These are phyloP conservation scores for Dipodomys spectabilis DNA, from an alignment of 2,113 vertebrate species.

Conservation along the genomic window DNA sequence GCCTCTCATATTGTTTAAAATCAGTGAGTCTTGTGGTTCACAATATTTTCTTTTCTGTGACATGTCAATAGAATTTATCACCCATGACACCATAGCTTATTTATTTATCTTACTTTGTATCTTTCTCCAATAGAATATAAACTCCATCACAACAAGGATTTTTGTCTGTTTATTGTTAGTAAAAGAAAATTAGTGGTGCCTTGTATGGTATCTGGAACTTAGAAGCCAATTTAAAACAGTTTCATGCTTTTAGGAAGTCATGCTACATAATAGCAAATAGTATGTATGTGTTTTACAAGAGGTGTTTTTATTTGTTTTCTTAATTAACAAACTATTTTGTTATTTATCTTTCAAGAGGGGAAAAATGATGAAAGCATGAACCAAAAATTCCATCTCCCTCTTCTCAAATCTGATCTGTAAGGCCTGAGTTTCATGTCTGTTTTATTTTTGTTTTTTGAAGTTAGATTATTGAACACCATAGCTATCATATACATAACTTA, in stretches of 20 bases:
- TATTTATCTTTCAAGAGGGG: conserved; percentile 4
- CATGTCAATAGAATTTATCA: not conserved
- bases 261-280: not conserved
- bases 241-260: conserved; percentile 1
- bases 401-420: not conserved
- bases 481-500: not conserved
- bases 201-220: conserved; percentile 5
- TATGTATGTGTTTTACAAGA: not conserved
- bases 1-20: not conserved
- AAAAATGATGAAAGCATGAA: not conserved
- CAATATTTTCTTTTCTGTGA: not conserved
- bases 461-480: not conserved
- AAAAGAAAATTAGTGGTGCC: not conserved
- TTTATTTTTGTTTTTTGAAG: conserved; percentile 36
- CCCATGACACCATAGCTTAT: not conserved
- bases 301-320: not conserved
- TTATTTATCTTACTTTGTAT: not conserved
- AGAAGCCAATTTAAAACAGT: conserved; percentile 1
- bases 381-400: not conserved
- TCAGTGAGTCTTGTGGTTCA: not conserved
- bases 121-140: not conserved
- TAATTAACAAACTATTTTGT: not conserved
- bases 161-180: not conserved
- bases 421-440: not conserved
- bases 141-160: not conserved